A percentile compares a stretch with the other conserved stretches of the same genome.
These are phyloP conservation scores for Amia ocellicauda DNA, from an alignment of 2,113 vertebrate species.

Conservation along the genomic window DNA sequence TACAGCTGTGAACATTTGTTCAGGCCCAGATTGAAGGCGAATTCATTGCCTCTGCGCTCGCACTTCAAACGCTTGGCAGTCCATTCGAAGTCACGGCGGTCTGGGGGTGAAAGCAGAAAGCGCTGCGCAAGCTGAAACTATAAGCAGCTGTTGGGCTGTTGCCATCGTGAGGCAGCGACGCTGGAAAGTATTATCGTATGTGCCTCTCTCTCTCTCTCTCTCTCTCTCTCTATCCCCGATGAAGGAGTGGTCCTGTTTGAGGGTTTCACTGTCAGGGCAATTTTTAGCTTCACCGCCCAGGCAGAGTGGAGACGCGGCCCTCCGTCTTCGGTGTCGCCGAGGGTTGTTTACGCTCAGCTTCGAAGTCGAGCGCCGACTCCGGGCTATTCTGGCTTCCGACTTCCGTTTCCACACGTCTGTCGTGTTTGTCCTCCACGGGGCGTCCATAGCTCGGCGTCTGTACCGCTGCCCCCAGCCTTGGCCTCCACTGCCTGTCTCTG, in stretches of 20 bases:
- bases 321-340: constrained; percentile 23
- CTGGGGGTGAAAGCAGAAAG: constrained; percentile 30
- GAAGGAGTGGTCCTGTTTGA: constrained; percentile 21
- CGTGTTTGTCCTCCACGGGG: constrained; percentile 13
- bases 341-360: constrained; percentile 32
- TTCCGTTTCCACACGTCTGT: constrained; percentile 1
- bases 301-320: constrained; percentile 11
- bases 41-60: constrained; percentile 39
- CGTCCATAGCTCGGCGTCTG: background rate
- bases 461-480: background rate
- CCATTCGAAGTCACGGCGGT: constrained; percentile 27
- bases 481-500: constrained; percentile 1
- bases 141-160: constrained; percentile 72
- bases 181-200: constrained; percentile 54
- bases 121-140: constrained; percentile 38
- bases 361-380: constrained; percentile 10
- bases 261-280: constrained; percentile 17
- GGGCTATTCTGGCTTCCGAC: background rate
- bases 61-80: constrained; percentile 44
- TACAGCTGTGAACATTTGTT: constrained; percentile 36
- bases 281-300: constrained; percentile 23
- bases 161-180: constrained; percentile 56
- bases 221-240: constrained; percentile 9
- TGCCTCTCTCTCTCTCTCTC: constrained; percentile 3
- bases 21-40: constrained; percentile 32